Conservation (phyloP, 2,797 vertebrate genomes). For the Arrhamphus sclerolepis region DNA sequence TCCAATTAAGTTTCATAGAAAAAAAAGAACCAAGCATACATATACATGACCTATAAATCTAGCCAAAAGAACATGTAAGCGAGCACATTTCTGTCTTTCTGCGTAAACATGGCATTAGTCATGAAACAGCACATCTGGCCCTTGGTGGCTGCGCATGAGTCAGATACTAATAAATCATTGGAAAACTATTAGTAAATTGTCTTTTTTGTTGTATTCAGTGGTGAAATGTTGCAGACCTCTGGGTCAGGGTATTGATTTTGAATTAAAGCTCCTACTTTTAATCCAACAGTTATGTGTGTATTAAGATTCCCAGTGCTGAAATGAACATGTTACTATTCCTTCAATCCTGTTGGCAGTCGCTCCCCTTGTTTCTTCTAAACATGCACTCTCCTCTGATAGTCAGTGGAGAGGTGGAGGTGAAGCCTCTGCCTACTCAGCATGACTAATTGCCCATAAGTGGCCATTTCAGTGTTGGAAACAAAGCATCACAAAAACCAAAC, state of each 20-base stretch:
- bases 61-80: not conserved
- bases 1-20: too few species aligned
- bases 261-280: conserved; percentile 41
- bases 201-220: conserved; percentile 8
- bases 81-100: not conserved
- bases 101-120: not conserved
- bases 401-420: conserved; percentile 62
- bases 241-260: conserved; percentile 46
- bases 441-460: conserved; percentile 77
- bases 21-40: too few species aligned
- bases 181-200: conserved; percentile 21
- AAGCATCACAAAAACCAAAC: conserved; percentile 70
- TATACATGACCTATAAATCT: not conserved
- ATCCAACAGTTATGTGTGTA: conserved; percentile 21
- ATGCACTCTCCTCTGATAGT: conserved; percentile 50
- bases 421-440: conserved; percentile 72
- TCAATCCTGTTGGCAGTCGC: not conserved
- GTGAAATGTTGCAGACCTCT: conserved; percentile 13
- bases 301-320: conserved; percentile 18
- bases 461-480: conserved; percentile 64
- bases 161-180: not conserved
- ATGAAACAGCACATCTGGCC: not conserved
- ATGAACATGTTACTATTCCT: conserved; percentile 15
- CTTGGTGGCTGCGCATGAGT: not conserved
- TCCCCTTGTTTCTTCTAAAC: conserved; percentile 40